Evolutionary conservation across 2,888 invertebrate species (phyloP), one percentile per base, ranked within the genome.

Genomic region (Agrilus mali): DNA sequence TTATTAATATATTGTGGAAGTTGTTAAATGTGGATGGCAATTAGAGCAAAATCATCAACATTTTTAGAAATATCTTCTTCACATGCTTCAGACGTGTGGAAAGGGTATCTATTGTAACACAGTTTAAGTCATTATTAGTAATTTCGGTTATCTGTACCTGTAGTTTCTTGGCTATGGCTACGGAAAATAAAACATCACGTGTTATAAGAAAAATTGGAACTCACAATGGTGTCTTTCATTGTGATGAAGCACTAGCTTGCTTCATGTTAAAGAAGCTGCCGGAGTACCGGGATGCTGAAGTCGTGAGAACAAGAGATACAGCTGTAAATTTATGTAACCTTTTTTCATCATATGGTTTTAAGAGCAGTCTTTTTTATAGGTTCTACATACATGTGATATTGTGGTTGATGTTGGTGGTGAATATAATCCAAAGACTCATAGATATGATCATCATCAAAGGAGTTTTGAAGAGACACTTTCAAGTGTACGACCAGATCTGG

Each of bases 391-490:
- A 2, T 96, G 96, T 67, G 90, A 96, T 60, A 80, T 97, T 51
- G 90, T 98, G 0, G 84, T 98, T 0, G 97, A 98, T 69, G 95
- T 97, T 4, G 97, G 97, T 3, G 85, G 80, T 1, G 75, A 75
- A 13, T 98, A 86, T 64, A 78, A 95, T 64, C 84, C 83, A 42
- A 68, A 69, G 1, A 78, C 63, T 45, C 76, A 82, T 47, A 73
- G 85, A 48, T 98, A 86, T 65, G 98, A 98, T 64, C 98, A 98
- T 65, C 98, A 98, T 64, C 97, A 98, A 68, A 76, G 79, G 44
- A 73, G 73, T 14, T 89, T 89, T 55, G 67, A 67, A 35, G 77
- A 81, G 37, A 80, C 82, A 0, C 66, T 87, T 34, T 78, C 78
- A 47, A 70, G 75, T 0, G 55, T 88, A 12, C 66, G 69, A 6